Evolutionary conservation across 2,888 invertebrate species (phyloP), one percentile per base, ranked within the genome.

Genomic region (Rhogogaster chlorosoma): DNA sequence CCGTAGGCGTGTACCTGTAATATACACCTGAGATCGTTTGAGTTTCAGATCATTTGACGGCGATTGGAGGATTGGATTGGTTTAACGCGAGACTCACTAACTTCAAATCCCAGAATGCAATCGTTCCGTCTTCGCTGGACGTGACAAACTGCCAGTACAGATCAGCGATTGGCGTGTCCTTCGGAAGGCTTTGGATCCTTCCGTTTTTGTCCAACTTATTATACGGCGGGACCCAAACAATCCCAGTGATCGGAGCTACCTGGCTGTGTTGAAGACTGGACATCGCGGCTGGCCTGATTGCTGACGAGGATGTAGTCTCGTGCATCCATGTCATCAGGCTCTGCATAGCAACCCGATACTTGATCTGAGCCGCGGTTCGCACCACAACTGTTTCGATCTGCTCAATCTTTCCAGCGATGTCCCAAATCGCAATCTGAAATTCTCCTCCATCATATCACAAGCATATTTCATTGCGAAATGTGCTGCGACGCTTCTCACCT

Each of bases 21-120:
- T 22, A n/a, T 22, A 26, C 29, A 49, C 10, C 26, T 42, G 12
- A 38, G 73, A 12, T 22, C 26, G 22, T 36, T 70, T 26, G 36
- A 32, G 70, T n/a, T 70, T 53, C 53, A n/a, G n/a, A 53, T 53
- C n/a, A 53, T 53, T 53, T n/a, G 7, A n/a, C n/a, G 18, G 3
- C n/a, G 18, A 18, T n/a, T 7, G 38, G 18, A 18, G 7, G 36
- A 26, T n/a, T n/a, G n/a, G n/a, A 42, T 3, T 4, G n/a, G 42
- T 64, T 22, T 10, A 15, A 38, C 6, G n/a, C 18, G 36, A 9
- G n/a, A 61, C 22, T 64, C 61, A 94, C 94, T n/a, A 94, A 94
- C 86, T 95, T 95, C 80, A 97, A 93, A 93, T 96, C 96, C 97
- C 97, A 97, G 90, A 97, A 95, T 64, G 96, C 94, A 75, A 97